Percentiles rank a stretch among this genome's conserved stretches.
phyloP scores from a whole-genome alignment of 2,888 invertebrate species.

The Glaucopsyche alexis region DNA sequence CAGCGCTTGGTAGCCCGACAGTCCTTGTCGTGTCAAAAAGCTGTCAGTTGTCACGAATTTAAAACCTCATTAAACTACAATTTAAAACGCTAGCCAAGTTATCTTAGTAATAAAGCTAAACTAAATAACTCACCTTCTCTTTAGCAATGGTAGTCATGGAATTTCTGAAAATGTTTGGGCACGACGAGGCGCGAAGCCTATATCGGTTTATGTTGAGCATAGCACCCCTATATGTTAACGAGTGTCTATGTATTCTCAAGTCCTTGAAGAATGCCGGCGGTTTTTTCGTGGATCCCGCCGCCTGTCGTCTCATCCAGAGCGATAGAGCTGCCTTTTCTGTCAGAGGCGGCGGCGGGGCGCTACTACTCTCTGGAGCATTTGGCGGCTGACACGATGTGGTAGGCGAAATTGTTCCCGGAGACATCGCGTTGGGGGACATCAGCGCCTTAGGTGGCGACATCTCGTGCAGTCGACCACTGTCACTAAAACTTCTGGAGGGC shows the following conservation, averaged over 20 bases:
- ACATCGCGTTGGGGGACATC: conserved; percentile 53
- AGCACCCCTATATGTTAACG: conserved; percentile 90
- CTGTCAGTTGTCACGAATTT: no score
- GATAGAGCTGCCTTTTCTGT: conserved; percentile 74
- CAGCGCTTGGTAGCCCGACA: no score
- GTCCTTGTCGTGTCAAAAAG: no score
- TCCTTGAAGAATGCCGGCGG: conserved; percentile 87
- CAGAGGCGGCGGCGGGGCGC: conserved; percentile 45
- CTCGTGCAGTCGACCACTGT: conserved; percentile 73
- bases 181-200: conserved; percentile 90
- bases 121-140: conserved; percentile 77
- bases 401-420: conserved; percentile 57
- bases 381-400: conserved; percentile 42
- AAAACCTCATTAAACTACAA: neutral
- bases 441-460: conserved; percentile 60
- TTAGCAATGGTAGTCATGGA: conserved; percentile 92
- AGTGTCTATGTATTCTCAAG: conserved; percentile 86
- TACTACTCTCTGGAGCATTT: conserved; percentile 45
- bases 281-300: conserved; percentile 64
- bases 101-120: neutral
- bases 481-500: conserved; percentile 87
- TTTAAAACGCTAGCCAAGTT: neutral
- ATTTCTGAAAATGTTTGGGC: conserved; percentile 93
- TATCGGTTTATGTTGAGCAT: conserved; percentile 92
- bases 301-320: conserved; percentile 79